These are phyloP conservation scores for Neoseiulus cucumeris DNA, from an alignment of 1,140 invertebrate species.

Conservation along the genomic window DNA sequence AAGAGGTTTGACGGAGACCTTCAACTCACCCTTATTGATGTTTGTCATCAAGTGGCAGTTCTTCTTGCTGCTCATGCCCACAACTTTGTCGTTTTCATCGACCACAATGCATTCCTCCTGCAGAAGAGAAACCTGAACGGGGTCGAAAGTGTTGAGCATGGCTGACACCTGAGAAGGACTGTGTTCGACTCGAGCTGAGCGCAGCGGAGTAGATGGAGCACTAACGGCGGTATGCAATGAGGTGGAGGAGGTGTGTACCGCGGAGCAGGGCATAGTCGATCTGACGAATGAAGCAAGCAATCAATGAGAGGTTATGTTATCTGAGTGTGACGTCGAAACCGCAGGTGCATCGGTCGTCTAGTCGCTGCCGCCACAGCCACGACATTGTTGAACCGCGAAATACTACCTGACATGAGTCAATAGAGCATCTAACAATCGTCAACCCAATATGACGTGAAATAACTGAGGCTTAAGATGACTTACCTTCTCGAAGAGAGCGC, in stretches of 20 bases:
- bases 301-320: no score
- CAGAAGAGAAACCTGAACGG: slow-evolving; percentile 38
- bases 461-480: no score
- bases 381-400: no score
- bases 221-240: neutral
- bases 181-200: neutral
- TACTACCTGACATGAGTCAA: no score
- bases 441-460: no score
- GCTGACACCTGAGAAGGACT: neutral
- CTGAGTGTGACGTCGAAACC: no score
- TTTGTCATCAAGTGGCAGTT: slow-evolving; percentile 64
- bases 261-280: no score
- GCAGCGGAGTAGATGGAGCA: neutral
- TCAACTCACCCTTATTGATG: slow-evolving; percentile 28
- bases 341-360: no score
- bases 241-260: neutral
- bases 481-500: no score
- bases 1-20: neutral
- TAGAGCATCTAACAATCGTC: no score
- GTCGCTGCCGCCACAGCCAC: no score
- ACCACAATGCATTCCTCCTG: slow-evolving; percentile 59
- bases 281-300: no score
- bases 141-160: slow-evolving; percentile 24
- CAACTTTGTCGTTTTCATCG: slow-evolving; percentile 57
- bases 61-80: slow-evolving; percentile 62